Evolutionary conservation across 2,113 vertebrate species (phyloP).

Genomic region (Andinoacara biseriatus): DNA sequence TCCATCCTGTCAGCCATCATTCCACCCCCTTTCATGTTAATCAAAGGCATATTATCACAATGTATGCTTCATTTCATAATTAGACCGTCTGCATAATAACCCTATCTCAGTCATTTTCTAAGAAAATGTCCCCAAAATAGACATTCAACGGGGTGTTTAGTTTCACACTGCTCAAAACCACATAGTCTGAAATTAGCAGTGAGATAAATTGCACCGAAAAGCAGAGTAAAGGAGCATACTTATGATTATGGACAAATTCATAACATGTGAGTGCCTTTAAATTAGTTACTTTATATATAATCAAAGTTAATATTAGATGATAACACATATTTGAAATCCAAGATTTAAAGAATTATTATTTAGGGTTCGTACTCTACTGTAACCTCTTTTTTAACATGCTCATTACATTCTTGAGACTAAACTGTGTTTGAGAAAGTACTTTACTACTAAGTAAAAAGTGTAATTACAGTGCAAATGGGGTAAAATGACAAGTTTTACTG

Average conservation of each 20-base stretch:
- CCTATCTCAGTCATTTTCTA: constrained; percentile 9
- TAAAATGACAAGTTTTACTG: not conserved
- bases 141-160: not conserved
- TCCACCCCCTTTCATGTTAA: constrained; percentile 25
- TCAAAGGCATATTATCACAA: constrained; percentile 30
- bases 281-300: not conserved
- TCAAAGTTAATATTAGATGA: not conserved
- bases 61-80: constrained; percentile 50
- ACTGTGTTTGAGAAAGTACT: not conserved
- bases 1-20: constrained; percentile 42
- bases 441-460: not conserved
- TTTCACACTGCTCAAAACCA: constrained; percentile 21
- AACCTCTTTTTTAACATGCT: constrained; percentile 1
- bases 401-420: not conserved
- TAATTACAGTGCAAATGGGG: not conserved
- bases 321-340: not conserved
- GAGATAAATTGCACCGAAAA: constrained; percentile 27
- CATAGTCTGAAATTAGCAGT: constrained; percentile 7
- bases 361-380: constrained; percentile 9
- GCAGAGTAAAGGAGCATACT: not conserved
- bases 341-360: not conserved
- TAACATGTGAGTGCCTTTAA: not conserved
- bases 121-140: constrained; percentile 20
- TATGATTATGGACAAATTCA: not conserved
- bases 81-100: constrained; percentile 33